Conservation (phyloP, 1,140 invertebrate species). For the Amyelois transitella region DNA sequence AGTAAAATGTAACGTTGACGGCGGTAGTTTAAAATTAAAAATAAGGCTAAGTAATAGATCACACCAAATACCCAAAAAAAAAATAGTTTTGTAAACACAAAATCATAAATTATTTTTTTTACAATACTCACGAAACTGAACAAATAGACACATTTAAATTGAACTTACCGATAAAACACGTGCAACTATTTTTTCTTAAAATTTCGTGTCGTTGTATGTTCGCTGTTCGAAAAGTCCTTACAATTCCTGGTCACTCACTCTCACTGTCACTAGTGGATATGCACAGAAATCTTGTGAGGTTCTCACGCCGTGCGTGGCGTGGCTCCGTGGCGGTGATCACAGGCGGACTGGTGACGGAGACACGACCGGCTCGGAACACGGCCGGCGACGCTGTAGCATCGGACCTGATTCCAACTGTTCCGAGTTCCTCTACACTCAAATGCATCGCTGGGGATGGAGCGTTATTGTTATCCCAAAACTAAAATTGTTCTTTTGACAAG, state of each 20-base stretch:
- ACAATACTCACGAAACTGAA: no score
- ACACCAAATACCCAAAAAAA: no score
- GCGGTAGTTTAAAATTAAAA: background rate
- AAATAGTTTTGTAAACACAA: no score
- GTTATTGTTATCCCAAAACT: background rate
- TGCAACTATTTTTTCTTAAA: slow-evolving; percentile 42
- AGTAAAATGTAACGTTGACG: background rate
- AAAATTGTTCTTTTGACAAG: background rate
- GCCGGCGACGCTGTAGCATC: slow-evolving; percentile 24
- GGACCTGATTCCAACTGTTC: no score
- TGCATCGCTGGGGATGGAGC: background rate
- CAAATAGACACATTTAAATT: slow-evolving; percentile 15
- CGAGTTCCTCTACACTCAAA: no score
- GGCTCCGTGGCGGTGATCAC: slow-evolving; percentile 41
- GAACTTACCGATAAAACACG: slow-evolving; percentile 51
- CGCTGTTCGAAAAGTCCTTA: slow-evolving; percentile 34
- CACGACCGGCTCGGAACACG: slow-evolving; percentile 11
- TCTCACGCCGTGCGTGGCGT: slow-evolving; percentile 48
- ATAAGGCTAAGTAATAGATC: no score
- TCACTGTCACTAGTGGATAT: slow-evolving; percentile 55
- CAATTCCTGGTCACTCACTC: slow-evolving; percentile 47
- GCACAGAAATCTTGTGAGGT: slow-evolving; percentile 35
- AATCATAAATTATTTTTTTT: no score
- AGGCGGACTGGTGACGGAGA: slow-evolving; percentile 42
- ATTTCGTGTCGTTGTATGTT: slow-evolving; percentile 25